Base-by-base conservation (phyloP, 2,113 vertebrate species). In the Ardeotis arabs region DNA sequence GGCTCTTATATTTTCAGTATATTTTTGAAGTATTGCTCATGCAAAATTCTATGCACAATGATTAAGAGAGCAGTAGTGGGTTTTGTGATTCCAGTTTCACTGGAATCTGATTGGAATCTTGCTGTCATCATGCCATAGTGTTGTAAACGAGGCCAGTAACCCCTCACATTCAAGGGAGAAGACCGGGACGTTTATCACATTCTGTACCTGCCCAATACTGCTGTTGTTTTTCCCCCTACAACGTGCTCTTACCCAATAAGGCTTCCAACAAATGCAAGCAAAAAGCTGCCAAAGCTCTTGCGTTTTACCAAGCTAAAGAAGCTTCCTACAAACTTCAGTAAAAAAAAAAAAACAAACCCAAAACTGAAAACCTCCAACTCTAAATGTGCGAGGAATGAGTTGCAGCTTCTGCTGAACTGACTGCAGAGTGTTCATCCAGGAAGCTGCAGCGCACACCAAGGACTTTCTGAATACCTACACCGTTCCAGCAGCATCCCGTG, bases 331-430 rank as follows among this genome's bases (percentile, higher is more conserved):
- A 20, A 25, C 58, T 58, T 35, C 19, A 49, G 39, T 28, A 5
- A 66, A 76, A 50, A 47, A 47, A 20, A 14, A 37, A 47, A n/a
- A n/a, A 23, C 21, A 24, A 56, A n/a, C n/a, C 37, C 1, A 55
- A 12, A 21, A 7, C 7, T 29, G 6, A 41, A 35, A 59, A 19
- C 21, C 50, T 27, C 50, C 25, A 29, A 22, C n/a, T 29, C 64
- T 58, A 9, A 12, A 5, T 0, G 7, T 18, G 19, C 1, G 15
- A 50, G 13, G 5, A 29, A 33, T 7, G 11, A 3, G 1, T 66
- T 58, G 12, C 64, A n/a, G 6, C 64, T 35, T 62, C 33, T 37
- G 9, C 56, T 18, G 37, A 25, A 35, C 63, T 56, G 22, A n/a
- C 62, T 16, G 33, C 1, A 15, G 5, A 47, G 6, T 1, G 10